These are phyloP conservation scores for Drosophila pegasa DNA, from an alignment of 2,888 invertebrate genomes.

Conservation along the genomic window DNA sequence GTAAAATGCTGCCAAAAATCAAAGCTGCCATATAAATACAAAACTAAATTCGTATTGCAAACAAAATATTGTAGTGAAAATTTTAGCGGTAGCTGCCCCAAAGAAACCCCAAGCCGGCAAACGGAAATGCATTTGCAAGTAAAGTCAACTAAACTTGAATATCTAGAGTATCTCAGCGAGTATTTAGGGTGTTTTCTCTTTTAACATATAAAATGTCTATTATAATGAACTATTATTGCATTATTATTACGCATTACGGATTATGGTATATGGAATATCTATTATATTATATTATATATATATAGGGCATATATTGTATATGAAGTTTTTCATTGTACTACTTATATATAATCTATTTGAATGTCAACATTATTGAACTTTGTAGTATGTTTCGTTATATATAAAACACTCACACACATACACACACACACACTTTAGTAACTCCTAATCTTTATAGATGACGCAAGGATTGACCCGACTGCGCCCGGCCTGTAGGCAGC, in stretches of 20 bases:
- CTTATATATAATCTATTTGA: slow-evolving; percentile 77
- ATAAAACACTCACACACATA: slow-evolving; percentile 41
- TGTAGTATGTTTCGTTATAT: slow-evolving; percentile 75
- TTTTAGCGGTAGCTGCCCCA: slow-evolving; percentile 50
- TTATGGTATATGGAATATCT: slow-evolving; percentile 67
- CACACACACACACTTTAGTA: slow-evolving; percentile 40
- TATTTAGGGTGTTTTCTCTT: slow-evolving; percentile 55
- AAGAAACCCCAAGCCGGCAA: not conserved
- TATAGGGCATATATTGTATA: slow-evolving; percentile 73
- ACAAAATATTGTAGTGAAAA: slow-evolving; percentile 53
- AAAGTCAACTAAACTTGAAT: slow-evolving; percentile 24
- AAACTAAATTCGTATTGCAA: slow-evolving; percentile 33
- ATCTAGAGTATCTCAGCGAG: slow-evolving; percentile 27
- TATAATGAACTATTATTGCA: slow-evolving; percentile 52
- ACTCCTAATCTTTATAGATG: slow-evolving; percentile 24
- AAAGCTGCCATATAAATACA: slow-evolving; percentile 57
- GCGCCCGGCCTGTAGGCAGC: slow-evolving; percentile 35
- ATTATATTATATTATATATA: slow-evolving; percentile 64
- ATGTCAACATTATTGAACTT: slow-evolving; percentile 69
- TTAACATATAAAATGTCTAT: slow-evolving; percentile 59
- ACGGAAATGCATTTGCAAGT: slow-evolving; percentile 2
- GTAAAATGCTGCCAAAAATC: slow-evolving; percentile 67
- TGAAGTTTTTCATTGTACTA: slow-evolving; percentile 76
- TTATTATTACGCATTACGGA: slow-evolving; percentile 61
- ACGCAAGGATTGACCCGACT: slow-evolving; percentile 14